Conservation (phyloP, 2,113 vertebrate species). For the Syngnathus floridae region DNA sequence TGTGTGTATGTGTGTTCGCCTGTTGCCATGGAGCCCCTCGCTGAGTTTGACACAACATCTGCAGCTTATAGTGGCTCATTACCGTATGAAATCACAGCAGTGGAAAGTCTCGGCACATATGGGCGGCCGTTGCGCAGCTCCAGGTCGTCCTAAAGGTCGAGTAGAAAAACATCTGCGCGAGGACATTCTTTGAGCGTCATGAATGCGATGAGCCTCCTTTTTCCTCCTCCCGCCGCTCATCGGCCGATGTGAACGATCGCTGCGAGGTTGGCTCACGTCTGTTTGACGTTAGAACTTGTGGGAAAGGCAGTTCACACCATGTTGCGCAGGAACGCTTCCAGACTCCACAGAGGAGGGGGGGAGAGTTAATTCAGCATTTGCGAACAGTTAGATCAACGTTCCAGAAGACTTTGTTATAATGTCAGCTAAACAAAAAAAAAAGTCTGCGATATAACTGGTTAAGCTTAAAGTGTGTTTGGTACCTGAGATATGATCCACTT, state of each 20-base stretch:
- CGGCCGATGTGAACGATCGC: constrained; percentile 57
- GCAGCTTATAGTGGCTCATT: constrained; percentile 70
- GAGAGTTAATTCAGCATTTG: constrained; percentile 41
- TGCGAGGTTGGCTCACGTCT: constrained; percentile 52
- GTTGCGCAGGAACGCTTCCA: constrained; percentile 43
- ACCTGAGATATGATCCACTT: too few relatives aligned
- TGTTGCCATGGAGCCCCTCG: constrained; percentile 58
- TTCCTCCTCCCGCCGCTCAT: constrained; percentile 21
- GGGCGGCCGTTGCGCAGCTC: constrained; percentile 56
- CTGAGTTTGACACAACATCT: constrained; percentile 70
- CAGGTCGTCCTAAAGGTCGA: constrained; percentile 58
- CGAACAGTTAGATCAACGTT: constrained; percentile 38
- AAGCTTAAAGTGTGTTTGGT: too few relatives aligned
- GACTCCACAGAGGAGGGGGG: constrained; percentile 31
- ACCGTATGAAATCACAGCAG: constrained; percentile 67
- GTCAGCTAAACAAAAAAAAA: constrained; percentile 7
- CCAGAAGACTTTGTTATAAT: constrained; percentile 17
- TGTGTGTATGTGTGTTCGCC: constrained; percentile 55
- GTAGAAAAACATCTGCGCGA: constrained; percentile 65
- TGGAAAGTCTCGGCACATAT: constrained; percentile 65
- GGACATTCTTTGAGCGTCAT: constrained; percentile 53
- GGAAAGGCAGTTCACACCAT: constrained; percentile 61
- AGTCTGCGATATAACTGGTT: not conserved
- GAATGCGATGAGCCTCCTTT: constrained; percentile 44
- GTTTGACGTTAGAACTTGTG: constrained; percentile 67